These are phyloP conservation scores for Darevskia nairensis DNA, from an alignment of 2,797 vertebrate species.

Conservation along the genomic window DNA sequence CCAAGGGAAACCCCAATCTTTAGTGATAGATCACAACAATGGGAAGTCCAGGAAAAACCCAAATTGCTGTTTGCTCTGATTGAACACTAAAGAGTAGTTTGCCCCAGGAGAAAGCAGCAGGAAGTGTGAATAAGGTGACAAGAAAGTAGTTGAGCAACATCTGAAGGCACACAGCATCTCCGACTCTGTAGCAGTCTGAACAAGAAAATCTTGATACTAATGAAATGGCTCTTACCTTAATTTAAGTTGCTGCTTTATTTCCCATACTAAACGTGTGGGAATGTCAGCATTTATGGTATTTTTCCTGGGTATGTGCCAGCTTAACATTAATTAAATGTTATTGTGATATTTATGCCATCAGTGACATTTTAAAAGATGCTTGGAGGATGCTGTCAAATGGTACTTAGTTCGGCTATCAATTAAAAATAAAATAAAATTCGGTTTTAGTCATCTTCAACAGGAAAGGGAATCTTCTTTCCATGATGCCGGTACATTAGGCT, in stretches of 20 bases:
- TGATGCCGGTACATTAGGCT: neutral
- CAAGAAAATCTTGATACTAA: neutral
- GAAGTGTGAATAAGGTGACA: no score
- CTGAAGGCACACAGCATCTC: no score
- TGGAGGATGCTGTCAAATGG: slow-evolving; percentile 19
- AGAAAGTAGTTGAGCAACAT: no score
- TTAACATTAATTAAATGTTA: slow-evolving; percentile 47
- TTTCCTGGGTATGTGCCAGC: slow-evolving; percentile 34
- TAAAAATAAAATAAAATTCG: neutral
- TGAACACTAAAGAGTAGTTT: no score
- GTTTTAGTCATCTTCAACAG: neutral
- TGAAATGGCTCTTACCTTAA: neutral
- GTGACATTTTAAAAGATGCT: slow-evolving; percentile 39
- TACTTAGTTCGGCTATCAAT: slow-evolving; percentile 27
- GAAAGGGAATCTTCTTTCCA: neutral
- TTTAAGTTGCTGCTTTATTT: slow-evolving; percentile 22
- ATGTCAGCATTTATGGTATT: slow-evolving; percentile 30
- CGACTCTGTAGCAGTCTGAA: no score
- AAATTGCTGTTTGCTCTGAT: no score
- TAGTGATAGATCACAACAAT: no score
- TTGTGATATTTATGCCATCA: slow-evolving; percentile 42
- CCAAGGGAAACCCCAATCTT: no score
- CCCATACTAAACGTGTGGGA: slow-evolving; percentile 13
- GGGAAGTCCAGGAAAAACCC: no score
- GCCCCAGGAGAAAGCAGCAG: no score